A percentile compares a stretch with the other conserved stretches of the same genome.
phyloP scores from a whole-genome alignment of 2,888 invertebrate species.

The Folsomia manolachei region DNA sequence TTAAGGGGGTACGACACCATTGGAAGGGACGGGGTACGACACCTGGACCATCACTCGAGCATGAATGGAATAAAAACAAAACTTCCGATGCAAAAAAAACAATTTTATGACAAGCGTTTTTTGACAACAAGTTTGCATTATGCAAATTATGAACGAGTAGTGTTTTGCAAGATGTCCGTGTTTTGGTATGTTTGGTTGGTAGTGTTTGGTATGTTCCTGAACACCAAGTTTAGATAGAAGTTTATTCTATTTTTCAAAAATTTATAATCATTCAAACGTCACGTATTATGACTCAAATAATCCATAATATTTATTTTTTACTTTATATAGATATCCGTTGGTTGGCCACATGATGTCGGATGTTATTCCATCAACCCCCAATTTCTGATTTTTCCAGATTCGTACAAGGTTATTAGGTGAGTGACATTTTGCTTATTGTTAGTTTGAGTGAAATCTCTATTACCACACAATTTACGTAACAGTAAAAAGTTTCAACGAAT shows the following conservation, averaged over 20 bases:
- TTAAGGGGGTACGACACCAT: too few species aligned
- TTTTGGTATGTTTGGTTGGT: background rate
- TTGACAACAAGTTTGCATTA: background rate
- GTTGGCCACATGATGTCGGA: background rate
- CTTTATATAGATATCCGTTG: background rate
- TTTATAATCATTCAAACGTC: too few species aligned
- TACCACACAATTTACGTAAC: too few species aligned
- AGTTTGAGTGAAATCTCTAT: too few species aligned
- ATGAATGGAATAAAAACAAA: background rate
- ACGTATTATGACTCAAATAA: too few species aligned
- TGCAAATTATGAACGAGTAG: background rate
- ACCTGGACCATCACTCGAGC: background rate
- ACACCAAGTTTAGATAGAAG: too few species aligned
- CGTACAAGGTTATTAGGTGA: background rate
- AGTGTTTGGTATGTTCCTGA: too few species aligned
- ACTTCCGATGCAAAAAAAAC: too few species aligned
- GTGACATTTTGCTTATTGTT: too few species aligned
- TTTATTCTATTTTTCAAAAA: too few species aligned
- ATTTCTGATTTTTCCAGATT: background rate
- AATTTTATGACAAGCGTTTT: background rate
- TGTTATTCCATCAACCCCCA: background rate
- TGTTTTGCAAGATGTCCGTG: background rate
- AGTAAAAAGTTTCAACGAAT: too few species aligned
- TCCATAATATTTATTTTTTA: background rate
- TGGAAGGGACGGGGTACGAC: too few species aligned